phyloP scores from a whole-genome alignment of 2,113 vertebrate species.

The Myotis davidii region DNA sequence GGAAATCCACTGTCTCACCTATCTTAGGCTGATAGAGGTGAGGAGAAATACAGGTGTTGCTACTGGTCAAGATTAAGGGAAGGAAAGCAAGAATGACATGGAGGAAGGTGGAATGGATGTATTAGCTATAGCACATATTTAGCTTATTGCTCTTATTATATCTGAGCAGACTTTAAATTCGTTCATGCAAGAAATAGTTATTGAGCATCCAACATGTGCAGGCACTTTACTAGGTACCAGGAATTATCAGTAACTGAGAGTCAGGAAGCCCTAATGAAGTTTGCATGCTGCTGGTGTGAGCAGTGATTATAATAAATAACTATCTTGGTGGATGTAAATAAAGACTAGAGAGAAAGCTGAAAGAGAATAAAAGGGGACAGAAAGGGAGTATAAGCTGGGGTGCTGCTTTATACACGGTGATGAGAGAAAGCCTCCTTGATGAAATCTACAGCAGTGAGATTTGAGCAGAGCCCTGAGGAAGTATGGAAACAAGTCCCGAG shows the following conservation, averaged over 20 bases:
- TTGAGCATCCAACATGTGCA: background rate
- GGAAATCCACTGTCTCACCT: slow-evolving; percentile 25
- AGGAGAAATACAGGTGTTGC: slow-evolving; percentile 46
- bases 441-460: background rate
- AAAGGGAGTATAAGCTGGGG: background rate
- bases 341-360: background rate
- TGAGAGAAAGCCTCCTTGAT: background rate
- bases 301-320: background rate
- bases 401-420: background rate
- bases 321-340: background rate
- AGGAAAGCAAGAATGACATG: background rate
- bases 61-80: slow-evolving; percentile 52
- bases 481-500: background rate
- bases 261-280: background rate
- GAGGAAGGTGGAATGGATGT: background rate
- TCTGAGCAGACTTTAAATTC: background rate
- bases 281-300: background rate
- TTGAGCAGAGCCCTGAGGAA: background rate
- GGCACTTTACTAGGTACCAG: background rate
- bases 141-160: background rate
- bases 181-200: background rate
- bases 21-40: slow-evolving; percentile 49
- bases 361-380: background rate
- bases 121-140: background rate
- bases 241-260: background rate